phyloP scores from a whole-genome alignment of 1,140 invertebrate species.

The Marisa cornuarietis region DNA sequence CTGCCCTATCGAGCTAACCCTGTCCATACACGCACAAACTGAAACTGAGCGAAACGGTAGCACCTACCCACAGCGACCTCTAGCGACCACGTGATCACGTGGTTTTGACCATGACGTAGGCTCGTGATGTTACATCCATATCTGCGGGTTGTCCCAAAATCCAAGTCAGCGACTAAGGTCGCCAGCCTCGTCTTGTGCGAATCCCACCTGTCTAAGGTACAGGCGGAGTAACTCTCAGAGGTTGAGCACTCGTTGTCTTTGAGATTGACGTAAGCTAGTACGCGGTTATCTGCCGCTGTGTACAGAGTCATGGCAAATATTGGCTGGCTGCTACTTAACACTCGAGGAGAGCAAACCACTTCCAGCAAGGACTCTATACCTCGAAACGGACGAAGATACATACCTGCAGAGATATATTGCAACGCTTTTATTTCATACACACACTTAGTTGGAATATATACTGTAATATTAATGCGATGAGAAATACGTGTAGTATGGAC shows the following conservation, averaged over 20 bases:
- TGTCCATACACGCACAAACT: too few relatives aligned
- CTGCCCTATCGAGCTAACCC: too few relatives aligned
- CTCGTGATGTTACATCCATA: slow-evolving; percentile 6
- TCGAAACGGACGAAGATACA: not conserved
- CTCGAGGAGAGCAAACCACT: not conserved
- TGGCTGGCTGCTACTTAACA: not conserved
- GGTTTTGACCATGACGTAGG: not conserved
- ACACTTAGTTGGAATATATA: too few relatives aligned
- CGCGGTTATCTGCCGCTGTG: not conserved
- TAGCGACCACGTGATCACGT: not conserved
- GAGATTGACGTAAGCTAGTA: not conserved
- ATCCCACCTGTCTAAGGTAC: not conserved
- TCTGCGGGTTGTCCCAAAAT: not conserved
- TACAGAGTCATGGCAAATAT: not conserved
- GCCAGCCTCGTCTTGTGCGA: not conserved
- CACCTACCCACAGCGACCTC: not conserved
- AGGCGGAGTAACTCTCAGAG: slow-evolving; percentile 1
- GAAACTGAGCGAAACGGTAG: too few relatives aligned
- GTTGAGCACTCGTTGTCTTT: slow-evolving; percentile 8
- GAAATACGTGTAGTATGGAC: too few relatives aligned
- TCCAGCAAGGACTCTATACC: not conserved
- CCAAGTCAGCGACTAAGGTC: not conserved
- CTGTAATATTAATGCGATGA: too few relatives aligned
- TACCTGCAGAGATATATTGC: not conserved
- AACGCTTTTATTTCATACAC: too few relatives aligned